Conservation (phyloP, 2,888 invertebrate genomes). For the Latrodectus elegans region DNA sequence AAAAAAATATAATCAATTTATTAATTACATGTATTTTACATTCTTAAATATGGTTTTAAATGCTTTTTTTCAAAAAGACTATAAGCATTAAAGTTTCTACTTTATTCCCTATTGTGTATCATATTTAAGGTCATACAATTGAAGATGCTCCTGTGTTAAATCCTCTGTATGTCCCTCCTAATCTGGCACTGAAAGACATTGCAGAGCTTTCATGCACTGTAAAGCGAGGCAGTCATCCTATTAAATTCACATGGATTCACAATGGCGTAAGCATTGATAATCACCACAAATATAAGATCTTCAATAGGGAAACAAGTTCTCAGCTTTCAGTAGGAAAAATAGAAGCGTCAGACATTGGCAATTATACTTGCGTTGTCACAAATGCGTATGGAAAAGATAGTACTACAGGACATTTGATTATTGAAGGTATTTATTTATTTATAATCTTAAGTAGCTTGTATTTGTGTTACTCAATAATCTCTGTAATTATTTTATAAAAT, state of each 20-base stretch:
- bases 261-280: constrained; percentile 22
- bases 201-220: constrained; percentile 24
- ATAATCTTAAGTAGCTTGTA: background rate
- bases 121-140: background rate
- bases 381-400: constrained; percentile 43
- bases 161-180: constrained; percentile 42
- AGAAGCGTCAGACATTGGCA: constrained; percentile 49
- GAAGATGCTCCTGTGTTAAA: constrained; percentile 40
- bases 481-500: background rate
- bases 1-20: background rate
- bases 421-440: constrained; percentile 39
- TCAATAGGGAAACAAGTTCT: constrained; percentile 10
- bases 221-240: constrained; percentile 38
- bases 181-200: constrained; percentile 32
- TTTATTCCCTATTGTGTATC: background rate
- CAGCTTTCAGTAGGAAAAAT: constrained; percentile 13
- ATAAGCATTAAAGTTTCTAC: background rate
- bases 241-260: constrained; percentile 40
- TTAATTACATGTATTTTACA: background rate
- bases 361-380: constrained; percentile 41
- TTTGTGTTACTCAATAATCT: background rate
- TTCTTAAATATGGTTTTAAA: too few species aligned
- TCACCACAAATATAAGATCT: constrained; percentile 8
- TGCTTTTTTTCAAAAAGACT: background rate
- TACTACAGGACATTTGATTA: constrained; percentile 16